phyloP scores from a whole-genome alignment of 2,113 vertebrate species.

The Megalops atlanticus region DNA sequence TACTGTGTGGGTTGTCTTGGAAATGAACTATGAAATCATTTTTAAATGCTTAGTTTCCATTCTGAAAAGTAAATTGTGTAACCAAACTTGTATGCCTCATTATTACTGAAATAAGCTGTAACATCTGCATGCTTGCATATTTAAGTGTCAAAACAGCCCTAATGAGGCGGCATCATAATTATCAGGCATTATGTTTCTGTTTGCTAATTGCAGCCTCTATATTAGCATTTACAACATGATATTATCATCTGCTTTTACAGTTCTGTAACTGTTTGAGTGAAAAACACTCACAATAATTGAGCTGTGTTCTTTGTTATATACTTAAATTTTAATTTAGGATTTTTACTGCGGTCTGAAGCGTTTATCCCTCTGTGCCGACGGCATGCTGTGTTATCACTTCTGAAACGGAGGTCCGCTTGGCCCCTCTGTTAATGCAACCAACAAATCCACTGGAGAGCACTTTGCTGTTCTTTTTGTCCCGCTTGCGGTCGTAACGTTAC shows the following conservation, averaged over 20 bases:
- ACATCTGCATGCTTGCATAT: constrained; percentile 58
- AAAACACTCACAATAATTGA: constrained; percentile 52
- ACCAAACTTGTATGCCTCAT: constrained; percentile 64
- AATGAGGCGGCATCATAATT: constrained; percentile 67
- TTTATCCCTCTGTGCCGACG: background rate
- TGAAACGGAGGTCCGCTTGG: background rate
- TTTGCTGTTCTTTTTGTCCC: background rate
- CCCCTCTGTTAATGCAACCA: background rate
- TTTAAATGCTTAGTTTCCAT: constrained; percentile 53
- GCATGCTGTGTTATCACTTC: background rate
- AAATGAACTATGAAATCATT: constrained; percentile 51
- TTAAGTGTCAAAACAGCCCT: constrained; percentile 66
- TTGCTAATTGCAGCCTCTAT: constrained; percentile 60
- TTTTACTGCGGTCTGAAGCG: background rate
- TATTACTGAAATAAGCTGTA: constrained; percentile 62
- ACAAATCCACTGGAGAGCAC: background rate
- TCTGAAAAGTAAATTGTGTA: constrained; percentile 58
- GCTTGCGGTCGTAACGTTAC: background rate
- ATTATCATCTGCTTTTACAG: constrained; percentile 44
- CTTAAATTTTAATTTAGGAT: background rate
- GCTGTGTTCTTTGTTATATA: constrained; percentile 52
- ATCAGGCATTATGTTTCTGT: constrained; percentile 63
- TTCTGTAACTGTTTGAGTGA: constrained; percentile 52
- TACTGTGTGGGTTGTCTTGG: constrained; percentile 4
- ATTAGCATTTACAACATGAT: constrained; percentile 54